These are phyloP conservation scores for Scaptomyza reducta DNA, from an alignment of 2,888 invertebrate genomes.

Conservation along the genomic window DNA sequence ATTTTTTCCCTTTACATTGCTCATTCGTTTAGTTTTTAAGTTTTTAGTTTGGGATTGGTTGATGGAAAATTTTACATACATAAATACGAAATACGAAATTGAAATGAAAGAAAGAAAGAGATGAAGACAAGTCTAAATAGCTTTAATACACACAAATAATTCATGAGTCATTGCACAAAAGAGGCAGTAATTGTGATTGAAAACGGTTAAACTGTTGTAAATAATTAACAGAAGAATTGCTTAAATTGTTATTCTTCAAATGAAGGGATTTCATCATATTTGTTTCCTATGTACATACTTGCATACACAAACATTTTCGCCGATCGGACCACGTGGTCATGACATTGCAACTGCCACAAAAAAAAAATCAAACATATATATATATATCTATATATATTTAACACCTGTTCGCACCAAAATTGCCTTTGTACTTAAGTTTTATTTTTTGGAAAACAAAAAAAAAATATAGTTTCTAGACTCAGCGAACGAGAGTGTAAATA, in stretches of 20 bases:
- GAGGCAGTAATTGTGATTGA: conserved; percentile 43
- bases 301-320: neutral
- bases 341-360: conserved; percentile 43
- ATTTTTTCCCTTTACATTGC: conserved; percentile 6
- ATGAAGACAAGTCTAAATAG: conserved; percentile 50
- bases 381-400: neutral
- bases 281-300: conserved; percentile 5
- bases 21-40: conserved; percentile 29
- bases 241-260: conserved; percentile 7
- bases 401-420: conserved; percentile 29
- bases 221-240: conserved; percentile 31
- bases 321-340: conserved; percentile 10
- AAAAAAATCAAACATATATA: neutral
- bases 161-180: conserved; percentile 27
- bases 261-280: conserved; percentile 27
- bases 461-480: conserved; percentile 3
- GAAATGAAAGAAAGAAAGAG: conserved; percentile 7
- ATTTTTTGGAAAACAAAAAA: conserved; percentile 14
- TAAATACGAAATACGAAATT: neutral
- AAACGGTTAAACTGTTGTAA: conserved; percentile 49
- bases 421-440: conserved; percentile 45
- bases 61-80: conserved; percentile 16
- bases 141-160: conserved; percentile 45
- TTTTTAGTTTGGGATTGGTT: conserved; percentile 33
- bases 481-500: conserved; percentile 52